Conservation (phyloP, 2,888 invertebrate species). For the Andrena chrysosceles region DNA sequence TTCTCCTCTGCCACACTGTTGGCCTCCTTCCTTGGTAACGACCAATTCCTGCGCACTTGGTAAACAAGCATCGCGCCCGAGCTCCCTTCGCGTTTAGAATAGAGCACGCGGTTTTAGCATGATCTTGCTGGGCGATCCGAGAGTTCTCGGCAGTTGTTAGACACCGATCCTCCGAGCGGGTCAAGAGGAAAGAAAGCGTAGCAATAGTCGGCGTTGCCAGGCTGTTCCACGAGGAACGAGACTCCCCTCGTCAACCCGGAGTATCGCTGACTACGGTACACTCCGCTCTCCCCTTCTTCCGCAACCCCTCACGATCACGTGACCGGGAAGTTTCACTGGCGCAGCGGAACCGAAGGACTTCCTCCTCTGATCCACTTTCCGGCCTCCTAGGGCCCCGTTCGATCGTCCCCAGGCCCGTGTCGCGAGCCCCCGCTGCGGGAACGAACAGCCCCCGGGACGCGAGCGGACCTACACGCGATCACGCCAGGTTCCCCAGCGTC, state of each 20-base stretch:
- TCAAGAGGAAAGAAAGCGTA: background rate
- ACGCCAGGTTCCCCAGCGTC: too few species aligned
- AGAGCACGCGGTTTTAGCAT: background rate
- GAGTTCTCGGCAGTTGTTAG: background rate
- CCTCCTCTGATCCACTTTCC: slow-evolving; percentile 26
- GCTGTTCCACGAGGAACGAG: slow-evolving; percentile 57
- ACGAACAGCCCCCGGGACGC: background rate
- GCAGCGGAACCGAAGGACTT: slow-evolving; percentile 58
- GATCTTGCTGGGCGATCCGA: background rate
- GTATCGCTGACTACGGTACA: slow-evolving; percentile 60
- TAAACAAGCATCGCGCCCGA: slow-evolving; percentile 31
- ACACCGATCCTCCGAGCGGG: background rate
- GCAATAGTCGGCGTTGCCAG: slow-evolving; percentile 1
- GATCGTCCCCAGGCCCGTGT: too few species aligned
- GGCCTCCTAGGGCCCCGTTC: background rate
- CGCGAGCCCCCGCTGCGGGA: background rate
- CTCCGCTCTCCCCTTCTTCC: slow-evolving; percentile 42
- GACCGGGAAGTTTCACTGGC: slow-evolving; percentile 68
- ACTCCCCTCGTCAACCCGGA: slow-evolving; percentile 46
- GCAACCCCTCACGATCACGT: slow-evolving; percentile 61
- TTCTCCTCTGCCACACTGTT: background rate
- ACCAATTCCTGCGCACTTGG: background rate
- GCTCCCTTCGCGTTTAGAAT: background rate
- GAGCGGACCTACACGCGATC: background rate
- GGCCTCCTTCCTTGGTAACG: background rate